A percentile compares a stretch with the other conserved stretches of the same genome.
These are phyloP conservation scores for Nasonia oneida DNA, from an alignment of 2,888 invertebrate genomes.

Conservation along the genomic window DNA sequence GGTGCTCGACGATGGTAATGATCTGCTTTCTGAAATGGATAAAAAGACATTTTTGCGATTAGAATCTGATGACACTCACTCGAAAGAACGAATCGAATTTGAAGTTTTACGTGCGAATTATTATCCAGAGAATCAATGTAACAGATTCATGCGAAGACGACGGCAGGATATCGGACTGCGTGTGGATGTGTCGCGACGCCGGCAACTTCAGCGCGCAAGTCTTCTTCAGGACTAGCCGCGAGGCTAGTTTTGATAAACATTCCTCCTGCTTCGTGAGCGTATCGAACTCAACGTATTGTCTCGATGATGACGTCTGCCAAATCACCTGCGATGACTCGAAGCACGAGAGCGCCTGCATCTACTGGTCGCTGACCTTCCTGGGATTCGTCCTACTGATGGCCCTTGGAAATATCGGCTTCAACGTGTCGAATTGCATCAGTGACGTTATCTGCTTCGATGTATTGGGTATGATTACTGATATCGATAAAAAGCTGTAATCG, in stretches of 20 bases:
- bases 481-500: too few relatives aligned
- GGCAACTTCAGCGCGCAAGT: not conserved
- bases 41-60: not conserved
- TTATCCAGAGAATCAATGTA: slow-evolving; percentile 57
- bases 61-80: not conserved
- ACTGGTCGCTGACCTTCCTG: slow-evolving; percentile 86
- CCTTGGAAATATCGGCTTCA: slow-evolving; percentile 88
- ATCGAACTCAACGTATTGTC: not conserved
- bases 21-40: not conserved
- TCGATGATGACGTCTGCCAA: slow-evolving; percentile 61
- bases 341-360: slow-evolving; percentile 78
- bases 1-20: slow-evolving; percentile 39
- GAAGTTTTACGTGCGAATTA: slow-evolving; percentile 17
- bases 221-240: slow-evolving; percentile 5
- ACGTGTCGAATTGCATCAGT: slow-evolving; percentile 91
- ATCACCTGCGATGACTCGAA: slow-evolving; percentile 67
- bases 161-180: slow-evolving; percentile 4
- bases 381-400: slow-evolving; percentile 86
- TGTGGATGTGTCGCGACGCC: slow-evolving; percentile 16
- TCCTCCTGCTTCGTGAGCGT: slow-evolving; percentile 21
- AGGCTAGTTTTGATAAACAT: not conserved
- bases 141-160: slow-evolving; percentile 51
- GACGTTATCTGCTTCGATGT: slow-evolving; percentile 96
- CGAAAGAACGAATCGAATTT: too few relatives aligned
- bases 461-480: slow-evolving; percentile 82